Evolutionary conservation across 2,888 invertebrate genomes (phyloP).

Genomic region (Zonitis immaculata): DNA sequence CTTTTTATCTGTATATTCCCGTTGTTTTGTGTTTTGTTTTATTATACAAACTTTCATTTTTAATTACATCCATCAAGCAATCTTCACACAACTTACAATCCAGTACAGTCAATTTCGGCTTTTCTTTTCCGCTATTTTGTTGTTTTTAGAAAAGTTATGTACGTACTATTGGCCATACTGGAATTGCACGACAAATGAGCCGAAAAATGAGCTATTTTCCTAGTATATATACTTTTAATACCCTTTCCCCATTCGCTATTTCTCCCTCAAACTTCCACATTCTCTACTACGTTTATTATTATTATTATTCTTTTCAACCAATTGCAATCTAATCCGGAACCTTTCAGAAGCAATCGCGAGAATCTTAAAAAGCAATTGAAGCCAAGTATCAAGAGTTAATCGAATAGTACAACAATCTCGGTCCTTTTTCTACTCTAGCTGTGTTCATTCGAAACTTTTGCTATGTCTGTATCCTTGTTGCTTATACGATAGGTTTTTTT

Average conservation of each 20-base stretch:
- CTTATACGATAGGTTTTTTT: too few relatives aligned
- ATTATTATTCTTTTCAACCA: too few relatives aligned
- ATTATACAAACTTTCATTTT: too few relatives aligned
- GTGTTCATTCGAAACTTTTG: neutral
- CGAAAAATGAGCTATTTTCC: constrained; percentile 48
- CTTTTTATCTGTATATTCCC: neutral
- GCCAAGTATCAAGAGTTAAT: constrained; percentile 48
- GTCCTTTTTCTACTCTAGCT: constrained; percentile 10
- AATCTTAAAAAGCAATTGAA: constrained; percentile 50
- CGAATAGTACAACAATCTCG: constrained; percentile 38
- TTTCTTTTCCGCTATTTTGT: neutral
- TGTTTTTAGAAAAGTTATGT: neutral
- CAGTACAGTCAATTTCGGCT: neutral
- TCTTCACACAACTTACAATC: neutral
- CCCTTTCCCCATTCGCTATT: constrained; percentile 30
- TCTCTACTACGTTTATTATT: too few relatives aligned
- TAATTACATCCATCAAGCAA: neutral
- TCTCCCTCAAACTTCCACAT: too few relatives aligned
- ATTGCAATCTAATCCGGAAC: constrained; percentile 49
- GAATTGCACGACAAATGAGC: constrained; percentile 48
- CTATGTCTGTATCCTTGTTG: too few relatives aligned
- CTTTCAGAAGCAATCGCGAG: constrained; percentile 49
- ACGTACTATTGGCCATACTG: constrained; percentile 36
- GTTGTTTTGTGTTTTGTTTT: too few relatives aligned
- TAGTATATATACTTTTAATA: constrained; percentile 43